Evolutionary conservation across 2,113 vertebrate genomes (phyloP).

Genomic region (Ochotona curzoniae): DNA sequence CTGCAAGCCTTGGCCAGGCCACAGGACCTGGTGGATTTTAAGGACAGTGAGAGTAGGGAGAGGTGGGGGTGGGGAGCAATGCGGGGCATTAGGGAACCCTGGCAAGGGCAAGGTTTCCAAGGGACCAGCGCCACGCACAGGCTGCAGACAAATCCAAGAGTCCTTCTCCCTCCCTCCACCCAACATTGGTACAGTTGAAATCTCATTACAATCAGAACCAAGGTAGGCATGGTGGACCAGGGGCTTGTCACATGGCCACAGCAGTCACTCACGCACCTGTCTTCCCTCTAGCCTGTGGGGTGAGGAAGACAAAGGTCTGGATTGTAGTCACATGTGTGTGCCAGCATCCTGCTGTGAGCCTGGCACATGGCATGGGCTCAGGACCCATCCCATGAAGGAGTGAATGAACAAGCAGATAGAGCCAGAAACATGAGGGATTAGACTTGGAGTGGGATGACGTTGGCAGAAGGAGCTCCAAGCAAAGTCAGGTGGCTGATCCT

Average conservation of each 20-base stretch:
- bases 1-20: background rate
- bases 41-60: too few species aligned
- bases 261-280: background rate
- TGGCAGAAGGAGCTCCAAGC: background rate
- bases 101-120: background rate
- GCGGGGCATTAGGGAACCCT: background rate
- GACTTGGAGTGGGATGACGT: background rate
- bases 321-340: background rate
- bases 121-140: background rate
- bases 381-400: background rate
- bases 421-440: background rate
- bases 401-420: background rate
- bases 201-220: constrained; percentile 27
- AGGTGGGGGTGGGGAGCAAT: background rate
- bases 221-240: background rate
- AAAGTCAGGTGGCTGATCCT: background rate
- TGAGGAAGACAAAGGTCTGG: background rate
- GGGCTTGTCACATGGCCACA: background rate
- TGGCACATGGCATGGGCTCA: background rate
- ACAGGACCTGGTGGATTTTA: background rate
- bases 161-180: background rate
- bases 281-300: background rate
- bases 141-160: background rate
- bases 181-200: background rate
- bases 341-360: background rate